A percentile compares a stretch with the other conserved stretches of the same genome.
Evolutionary conservation across 1,140 invertebrate species (phyloP).

Genomic region (Arctopsyche grandis): DNA sequence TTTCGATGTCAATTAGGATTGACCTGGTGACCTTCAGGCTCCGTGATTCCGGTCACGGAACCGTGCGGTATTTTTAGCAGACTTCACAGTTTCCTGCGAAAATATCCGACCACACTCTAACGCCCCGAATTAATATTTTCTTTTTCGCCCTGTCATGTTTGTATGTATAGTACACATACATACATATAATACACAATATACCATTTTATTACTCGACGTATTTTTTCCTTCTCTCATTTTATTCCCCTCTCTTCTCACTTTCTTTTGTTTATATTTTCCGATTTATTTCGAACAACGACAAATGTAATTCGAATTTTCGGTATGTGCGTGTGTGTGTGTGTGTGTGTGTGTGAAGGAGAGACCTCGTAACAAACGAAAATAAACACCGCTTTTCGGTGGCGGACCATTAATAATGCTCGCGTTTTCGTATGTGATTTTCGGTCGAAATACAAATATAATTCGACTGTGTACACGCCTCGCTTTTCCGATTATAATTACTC

Average conservation of each 20-base stretch:
- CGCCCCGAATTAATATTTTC: not conserved
- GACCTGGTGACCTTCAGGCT: constrained; percentile 1
- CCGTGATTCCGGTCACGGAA: constrained; percentile 17
- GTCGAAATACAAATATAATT: constrained; percentile 1
- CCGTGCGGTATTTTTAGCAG: constrained; percentile 2
- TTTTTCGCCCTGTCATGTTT: not conserved
- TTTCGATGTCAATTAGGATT: constrained; percentile 21
- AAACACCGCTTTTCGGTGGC: not conserved
- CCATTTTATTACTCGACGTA: too few relatives aligned
- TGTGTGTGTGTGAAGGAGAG: not conserved
- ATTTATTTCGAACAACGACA: not conserved
- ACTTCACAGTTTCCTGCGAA: constrained; percentile 3
- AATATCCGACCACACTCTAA: not conserved
- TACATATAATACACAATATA: too few relatives aligned
- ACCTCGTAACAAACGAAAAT: not conserved
- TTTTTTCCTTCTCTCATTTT: not conserved
- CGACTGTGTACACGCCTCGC: not conserved
- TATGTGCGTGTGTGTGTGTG: too few relatives aligned
- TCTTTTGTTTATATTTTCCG: not conserved
- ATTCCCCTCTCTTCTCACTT: not conserved
- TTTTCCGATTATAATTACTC: not conserved
- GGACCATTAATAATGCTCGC: not conserved
- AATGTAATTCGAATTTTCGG: not conserved
- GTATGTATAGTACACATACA: too few relatives aligned
- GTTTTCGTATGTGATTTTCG: not conserved